phyloP scores from a whole-genome alignment of 2,888 invertebrate species.

The Hypsopygia costalis region DNA sequence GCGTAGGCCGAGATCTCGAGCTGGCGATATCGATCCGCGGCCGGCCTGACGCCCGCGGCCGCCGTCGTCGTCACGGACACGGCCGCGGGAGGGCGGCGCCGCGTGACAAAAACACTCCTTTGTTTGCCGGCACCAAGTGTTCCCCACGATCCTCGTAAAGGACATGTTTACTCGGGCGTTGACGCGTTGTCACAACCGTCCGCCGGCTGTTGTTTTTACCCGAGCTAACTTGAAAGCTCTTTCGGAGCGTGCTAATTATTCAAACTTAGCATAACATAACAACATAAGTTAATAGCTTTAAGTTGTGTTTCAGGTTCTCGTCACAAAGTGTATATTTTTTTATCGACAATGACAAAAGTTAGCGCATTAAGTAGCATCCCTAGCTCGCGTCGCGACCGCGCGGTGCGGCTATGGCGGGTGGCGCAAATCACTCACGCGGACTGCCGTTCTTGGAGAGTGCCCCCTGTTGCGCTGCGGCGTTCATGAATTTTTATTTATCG shows the following conservation, averaged over 20 bases:
- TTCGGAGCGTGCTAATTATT: not conserved
- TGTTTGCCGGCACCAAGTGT: constrained; percentile 55
- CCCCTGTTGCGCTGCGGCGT: constrained; percentile 42
- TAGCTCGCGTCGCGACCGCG: constrained; percentile 64
- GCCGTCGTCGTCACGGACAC: constrained; percentile 68
- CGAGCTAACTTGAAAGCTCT: not conserved
- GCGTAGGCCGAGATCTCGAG: constrained; percentile 77
- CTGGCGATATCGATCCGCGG: constrained; percentile 73
- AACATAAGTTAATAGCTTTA: not conserved
- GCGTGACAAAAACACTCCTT: constrained; percentile 76
- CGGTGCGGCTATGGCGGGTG: constrained; percentile 58
- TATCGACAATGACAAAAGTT: constrained; percentile 22
- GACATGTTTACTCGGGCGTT: constrained; percentile 30
- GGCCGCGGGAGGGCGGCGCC: constrained; percentile 61
- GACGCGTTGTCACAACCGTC: constrained; percentile 23
- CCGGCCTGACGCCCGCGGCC: constrained; percentile 47
- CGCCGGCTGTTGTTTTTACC: constrained; percentile 3
- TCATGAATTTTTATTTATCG: constrained; percentile 54
- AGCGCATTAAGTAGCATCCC: constrained; percentile 34
- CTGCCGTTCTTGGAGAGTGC: constrained; percentile 71
- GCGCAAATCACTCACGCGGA: constrained; percentile 78
- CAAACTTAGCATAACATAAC: not conserved
- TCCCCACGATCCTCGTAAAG: constrained; percentile 28
- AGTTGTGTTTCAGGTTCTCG: not conserved
- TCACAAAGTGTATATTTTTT: constrained; percentile 7